Base-by-base conservation (phyloP, 2,888 invertebrate species). In the Acronicta psi region DNA sequence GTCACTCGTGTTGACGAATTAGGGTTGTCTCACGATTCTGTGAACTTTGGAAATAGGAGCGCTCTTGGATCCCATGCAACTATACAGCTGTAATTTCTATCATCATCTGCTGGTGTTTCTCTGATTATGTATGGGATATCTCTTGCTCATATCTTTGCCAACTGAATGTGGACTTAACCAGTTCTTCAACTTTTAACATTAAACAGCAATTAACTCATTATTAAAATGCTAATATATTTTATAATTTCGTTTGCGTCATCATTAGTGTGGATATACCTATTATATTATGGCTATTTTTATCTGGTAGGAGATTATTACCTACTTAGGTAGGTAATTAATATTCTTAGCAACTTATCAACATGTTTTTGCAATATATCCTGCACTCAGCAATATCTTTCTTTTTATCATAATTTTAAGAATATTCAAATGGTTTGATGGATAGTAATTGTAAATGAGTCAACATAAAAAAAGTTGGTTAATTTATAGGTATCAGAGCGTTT, bases 1-100 rank as follows among this genome's bases (percentile, higher is more conserved):
- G 86, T 82, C 82, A 73, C 70, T 80, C 70, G 78, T 75, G 74
- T 70, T 79, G 70, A 75, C 71, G 73, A 69, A 66, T 59, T 82
- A 81, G 81, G 82, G 82, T 69, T 82, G 82, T 81, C 80, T 76
- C 73, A 79, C 80, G 74, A 65, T 71, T 75, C 60, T 73, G 73
- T 74, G 73, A 80, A 77, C 69, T 80, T 81, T 75, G 66, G 71
- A 78, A 78, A 79, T 72, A 71, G 73, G 73, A 73, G 70, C 81
- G 78, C 73, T 76, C 75, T 73, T 75, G 76, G 76, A 79, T 80
- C 75, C 72, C 61, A 73, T 69, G 66, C 68, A 72, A 62, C 65
- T 61, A 67, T 59, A 53, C 67, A 71, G 62, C 63, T 61, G 66
- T 68, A 58, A 69, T 50, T 66, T 65, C 68, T 72, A 57, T 63